Evolutionary conservation across 1,140 invertebrate genomes (phyloP), one percentile per base, ranked within the genome.

Genomic region (Leptinotarsa defecta): DNA sequence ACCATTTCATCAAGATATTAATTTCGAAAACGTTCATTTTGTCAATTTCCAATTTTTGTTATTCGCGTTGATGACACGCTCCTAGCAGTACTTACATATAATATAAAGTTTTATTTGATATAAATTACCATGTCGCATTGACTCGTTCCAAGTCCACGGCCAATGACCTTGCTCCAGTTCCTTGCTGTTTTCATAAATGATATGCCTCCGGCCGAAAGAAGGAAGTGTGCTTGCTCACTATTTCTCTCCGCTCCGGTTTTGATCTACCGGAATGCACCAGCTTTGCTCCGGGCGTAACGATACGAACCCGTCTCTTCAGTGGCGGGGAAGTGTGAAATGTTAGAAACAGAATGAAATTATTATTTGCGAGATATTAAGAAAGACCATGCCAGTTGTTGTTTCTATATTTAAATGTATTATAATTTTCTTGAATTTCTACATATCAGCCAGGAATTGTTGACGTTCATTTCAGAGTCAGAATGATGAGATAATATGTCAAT

Each of bases 111-210:
- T 17, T 57, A 57, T 57, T 19, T 57, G 52, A 57, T 17, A n/a
- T 57, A 57, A 57, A 57, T 57, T 57, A 57, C 52, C 52, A 57
- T 19, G 15, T 57, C 15, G 52, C 52, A 3, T 15, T 57, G 17
- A 57, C 17, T 65, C 64, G n/a, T 13, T 71, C 48, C 34, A 57
- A 71, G 69, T 57, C 69, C 69, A 71, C 69, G 69, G 69, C 69
- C 69, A 71, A 71, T 57, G 49, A 71, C 69, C 69, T 71, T 71
- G 69, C 69, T 71, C 69, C 52, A 71, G 52, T 71, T 71, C 69
- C 69, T 71, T 57, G 69, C 69, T 48, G 69, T 71, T 71, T 71
- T 71, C 69, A 71, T 71, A 52, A 71, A 71, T 71, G 48, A 71
- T 71, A 48, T 27, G 48, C 69, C 69, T 71, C n/a, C n/a, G 69